These are phyloP conservation scores for Drosophila virilis DNA, from an alignment of 1,140 invertebrate genomes.

Conservation along the genomic window DNA sequence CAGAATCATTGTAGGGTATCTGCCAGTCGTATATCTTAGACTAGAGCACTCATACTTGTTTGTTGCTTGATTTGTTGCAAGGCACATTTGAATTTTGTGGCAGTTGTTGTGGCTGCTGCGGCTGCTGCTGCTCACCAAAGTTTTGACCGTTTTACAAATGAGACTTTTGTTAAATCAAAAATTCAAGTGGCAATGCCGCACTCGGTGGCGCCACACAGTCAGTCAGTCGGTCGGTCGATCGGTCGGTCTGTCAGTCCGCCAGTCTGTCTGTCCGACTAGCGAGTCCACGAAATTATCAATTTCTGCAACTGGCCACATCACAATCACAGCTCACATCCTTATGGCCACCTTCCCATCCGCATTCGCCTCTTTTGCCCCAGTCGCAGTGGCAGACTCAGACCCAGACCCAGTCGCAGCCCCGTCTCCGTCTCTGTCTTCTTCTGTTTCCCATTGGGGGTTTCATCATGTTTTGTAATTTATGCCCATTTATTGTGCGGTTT, in stretches of 20 bases:
- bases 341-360: neutral
- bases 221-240: neutral
- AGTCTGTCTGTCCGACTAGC: neutral
- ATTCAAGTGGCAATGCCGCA: slow-evolving; percentile 81
- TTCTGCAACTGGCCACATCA: slow-evolving; percentile 25
- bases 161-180: slow-evolving; percentile 82
- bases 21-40: neutral
- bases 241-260: neutral
- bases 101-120: neutral
- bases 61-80: slow-evolving; percentile 31
- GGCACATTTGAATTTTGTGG: slow-evolving; percentile 64
- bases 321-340: slow-evolving; percentile 23
- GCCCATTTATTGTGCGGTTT: slow-evolving; percentile 81
- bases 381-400: neutral
- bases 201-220: slow-evolving; percentile 68
- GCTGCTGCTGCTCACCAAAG: slow-evolving; percentile 15
- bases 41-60: neutral
- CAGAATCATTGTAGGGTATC: neutral
- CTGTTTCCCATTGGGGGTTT: slow-evolving; percentile 36
- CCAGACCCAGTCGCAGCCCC: neutral
- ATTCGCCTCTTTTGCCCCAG: neutral
- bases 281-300: slow-evolving; percentile 41
- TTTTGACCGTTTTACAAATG: slow-evolving; percentile 72
- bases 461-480: slow-evolving; percentile 80
- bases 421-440: neutral